Percentiles rank a stretch among this genome's conserved stretches.
These are phyloP conservation scores for Coelogynopora nodosa DNA, from an alignment of 2,888 invertebrate genomes.

Conservation along the genomic window DNA sequence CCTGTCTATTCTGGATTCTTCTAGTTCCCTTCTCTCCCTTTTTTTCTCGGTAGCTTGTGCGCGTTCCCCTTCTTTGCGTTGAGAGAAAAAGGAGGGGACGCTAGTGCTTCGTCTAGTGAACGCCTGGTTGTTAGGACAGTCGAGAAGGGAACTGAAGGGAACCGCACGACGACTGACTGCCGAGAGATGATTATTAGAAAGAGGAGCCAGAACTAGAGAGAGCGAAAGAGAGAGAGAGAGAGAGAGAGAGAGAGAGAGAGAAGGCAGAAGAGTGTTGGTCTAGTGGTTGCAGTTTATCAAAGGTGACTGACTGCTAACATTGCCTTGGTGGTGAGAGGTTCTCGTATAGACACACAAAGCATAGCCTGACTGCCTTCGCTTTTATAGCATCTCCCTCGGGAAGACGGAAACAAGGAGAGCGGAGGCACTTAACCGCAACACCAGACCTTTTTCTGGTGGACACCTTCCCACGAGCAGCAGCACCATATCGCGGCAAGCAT, in stretches of 20 bases:
- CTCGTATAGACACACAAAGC: constrained; percentile 5
- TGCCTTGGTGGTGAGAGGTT: not conserved
- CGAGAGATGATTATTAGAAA: constrained; percentile 28
- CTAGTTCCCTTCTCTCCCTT: not conserved
- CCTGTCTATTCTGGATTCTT: not conserved
- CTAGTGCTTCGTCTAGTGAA: not conserved
- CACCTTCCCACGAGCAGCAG: constrained; percentile 6
- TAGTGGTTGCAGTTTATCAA: constrained; percentile 21
- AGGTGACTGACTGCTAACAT: not conserved
- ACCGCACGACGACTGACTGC: constrained; percentile 10
- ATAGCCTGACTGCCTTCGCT: not conserved
- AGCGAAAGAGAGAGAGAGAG: not conserved
- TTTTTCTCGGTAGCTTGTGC: not conserved
- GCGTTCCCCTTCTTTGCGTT: not conserved
- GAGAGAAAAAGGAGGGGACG: not conserved
- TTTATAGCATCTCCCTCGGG: not conserved
- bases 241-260: not conserved
- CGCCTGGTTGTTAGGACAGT: not conserved
- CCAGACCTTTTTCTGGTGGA: not conserved
- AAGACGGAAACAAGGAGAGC: not conserved
- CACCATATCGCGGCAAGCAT: not conserved
- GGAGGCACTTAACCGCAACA: constrained; percentile 25
- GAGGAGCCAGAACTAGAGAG: not conserved
- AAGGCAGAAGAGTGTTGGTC: constrained; percentile 10
- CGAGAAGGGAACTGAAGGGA: constrained; percentile 30